Conservation (phyloP, 1,140 invertebrate species). For the Rhagoletis pomonella region DNA sequence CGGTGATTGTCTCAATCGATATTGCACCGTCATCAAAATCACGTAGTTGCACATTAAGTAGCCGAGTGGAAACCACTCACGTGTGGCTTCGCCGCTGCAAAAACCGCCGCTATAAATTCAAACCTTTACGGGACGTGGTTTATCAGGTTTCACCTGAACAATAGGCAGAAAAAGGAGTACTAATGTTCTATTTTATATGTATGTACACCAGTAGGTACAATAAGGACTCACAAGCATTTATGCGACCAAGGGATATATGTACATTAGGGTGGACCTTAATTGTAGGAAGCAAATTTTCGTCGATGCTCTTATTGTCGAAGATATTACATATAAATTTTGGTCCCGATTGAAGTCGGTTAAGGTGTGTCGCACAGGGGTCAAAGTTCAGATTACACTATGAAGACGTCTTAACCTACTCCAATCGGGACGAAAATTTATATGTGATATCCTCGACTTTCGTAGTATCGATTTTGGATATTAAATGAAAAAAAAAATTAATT, state of each 20-base stretch:
- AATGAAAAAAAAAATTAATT: too few species aligned
- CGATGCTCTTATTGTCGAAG: too few species aligned
- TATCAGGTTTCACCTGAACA: constrained; percentile 56
- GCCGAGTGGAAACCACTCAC: constrained; percentile 65
- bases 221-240: not conserved
- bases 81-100: constrained; percentile 64
- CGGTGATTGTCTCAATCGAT: constrained; percentile 73
- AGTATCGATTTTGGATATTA: too few species aligned
- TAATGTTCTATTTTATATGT: not conserved
- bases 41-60: constrained; percentile 75
- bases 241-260: not conserved
- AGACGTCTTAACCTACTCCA: too few species aligned
- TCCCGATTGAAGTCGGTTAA: too few species aligned
- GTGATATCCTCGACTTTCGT: too few species aligned
- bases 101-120: constrained; percentile 79
- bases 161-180: not conserved
- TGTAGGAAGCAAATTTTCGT: too few species aligned
- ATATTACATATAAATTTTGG: too few species aligned
- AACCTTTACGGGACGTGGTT: constrained; percentile 76
- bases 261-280: too few species aligned
- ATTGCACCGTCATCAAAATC: constrained; percentile 76
- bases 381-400: too few species aligned
- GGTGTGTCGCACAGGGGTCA: not conserved
- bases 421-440: too few species aligned
- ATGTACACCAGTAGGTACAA: not conserved